A percentile compares a stretch with the other conserved stretches of the same genome.
Conservation (phyloP, 2,113 vertebrate genomes). For the Oplegnathus fasciatus region DNA sequence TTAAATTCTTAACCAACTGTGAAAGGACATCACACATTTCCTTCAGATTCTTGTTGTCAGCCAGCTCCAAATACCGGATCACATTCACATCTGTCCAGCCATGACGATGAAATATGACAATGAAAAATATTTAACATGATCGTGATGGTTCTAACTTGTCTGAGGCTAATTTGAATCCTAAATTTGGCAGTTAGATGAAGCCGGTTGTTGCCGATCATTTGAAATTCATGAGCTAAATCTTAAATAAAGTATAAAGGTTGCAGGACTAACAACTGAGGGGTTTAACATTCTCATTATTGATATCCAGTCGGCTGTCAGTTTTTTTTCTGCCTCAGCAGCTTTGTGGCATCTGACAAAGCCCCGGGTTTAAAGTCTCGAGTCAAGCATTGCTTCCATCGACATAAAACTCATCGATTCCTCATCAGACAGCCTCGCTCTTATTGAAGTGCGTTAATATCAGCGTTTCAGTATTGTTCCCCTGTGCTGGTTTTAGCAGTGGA, state of each 20-base stretch:
- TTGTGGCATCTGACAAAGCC: slow-evolving; percentile 36
- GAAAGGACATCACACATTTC: too few species aligned
- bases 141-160: neutral
- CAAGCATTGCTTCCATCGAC: slow-evolving; percentile 35
- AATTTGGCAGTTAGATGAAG: neutral
- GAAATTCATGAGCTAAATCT: neutral
- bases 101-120: neutral
- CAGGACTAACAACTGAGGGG: slow-evolving; percentile 1
- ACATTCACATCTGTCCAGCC: neutral
- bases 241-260: neutral
- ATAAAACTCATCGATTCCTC: slow-evolving; percentile 22
- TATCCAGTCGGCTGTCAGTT: slow-evolving; percentile 14
- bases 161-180: neutral
- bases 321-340: slow-evolving; percentile 49
- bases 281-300: slow-evolving; percentile 27
- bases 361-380: slow-evolving; percentile 34
- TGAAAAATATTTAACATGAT: neutral
- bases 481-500: neutral
- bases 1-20: too few species aligned
- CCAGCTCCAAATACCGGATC: neutral
- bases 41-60: neutral
- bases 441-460: neutral
- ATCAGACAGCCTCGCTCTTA: neutral
- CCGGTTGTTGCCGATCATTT: neutral
- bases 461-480: neutral